These are phyloP conservation scores for Crypturellus undulatus DNA, from an alignment of 2,113 vertebrate genomes.

Conservation along the genomic window DNA sequence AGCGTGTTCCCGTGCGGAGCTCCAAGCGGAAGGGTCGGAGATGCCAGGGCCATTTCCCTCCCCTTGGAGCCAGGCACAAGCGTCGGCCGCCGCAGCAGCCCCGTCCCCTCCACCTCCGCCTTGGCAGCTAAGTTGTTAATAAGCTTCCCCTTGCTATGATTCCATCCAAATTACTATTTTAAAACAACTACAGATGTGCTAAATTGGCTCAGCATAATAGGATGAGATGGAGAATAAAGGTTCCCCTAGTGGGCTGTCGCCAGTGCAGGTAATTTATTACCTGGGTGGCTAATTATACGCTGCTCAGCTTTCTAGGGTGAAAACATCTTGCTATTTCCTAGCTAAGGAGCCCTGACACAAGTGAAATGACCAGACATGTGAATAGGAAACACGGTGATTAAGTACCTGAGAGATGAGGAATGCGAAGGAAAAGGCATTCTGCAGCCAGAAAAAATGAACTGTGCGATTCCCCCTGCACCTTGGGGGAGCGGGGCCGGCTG, in stretches of 20 bases:
- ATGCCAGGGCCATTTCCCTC: background rate
- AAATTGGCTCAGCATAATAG: slow-evolving; percentile 76
- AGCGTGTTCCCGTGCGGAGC: background rate
- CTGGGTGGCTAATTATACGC: slow-evolving; percentile 67
- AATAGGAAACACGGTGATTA: slow-evolving; percentile 67
- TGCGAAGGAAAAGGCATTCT: slow-evolving; percentile 69
- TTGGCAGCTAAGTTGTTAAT: slow-evolving; percentile 70
- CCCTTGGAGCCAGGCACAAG: background rate
- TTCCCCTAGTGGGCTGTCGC: slow-evolving; percentile 65
- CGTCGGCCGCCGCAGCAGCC: background rate
- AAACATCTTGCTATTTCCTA: slow-evolving; percentile 72
- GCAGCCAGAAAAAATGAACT: slow-evolving; percentile 74
- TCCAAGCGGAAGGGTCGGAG: background rate
- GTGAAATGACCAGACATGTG: slow-evolving; percentile 67
- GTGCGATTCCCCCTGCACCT: slow-evolving; percentile 60
- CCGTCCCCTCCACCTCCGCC: slow-evolving; percentile 41
- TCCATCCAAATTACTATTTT: slow-evolving; percentile 69
- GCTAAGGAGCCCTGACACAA: slow-evolving; percentile 65
- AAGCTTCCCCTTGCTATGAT: slow-evolving; percentile 60
- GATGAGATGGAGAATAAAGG: slow-evolving; percentile 72
- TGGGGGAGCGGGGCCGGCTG: slow-evolving; percentile 39
- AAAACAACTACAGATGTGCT: slow-evolving; percentile 75
- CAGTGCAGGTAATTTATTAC: slow-evolving; percentile 74
- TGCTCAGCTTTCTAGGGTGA: slow-evolving; percentile 69
- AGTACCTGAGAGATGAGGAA: slow-evolving; percentile 71